Percentiles rank a stretch among this genome's conserved stretches.
These are phyloP conservation scores for Anthopleura sola DNA, from an alignment of 64 coral and sea anemone genomes.

Conservation along the genomic window DNA sequence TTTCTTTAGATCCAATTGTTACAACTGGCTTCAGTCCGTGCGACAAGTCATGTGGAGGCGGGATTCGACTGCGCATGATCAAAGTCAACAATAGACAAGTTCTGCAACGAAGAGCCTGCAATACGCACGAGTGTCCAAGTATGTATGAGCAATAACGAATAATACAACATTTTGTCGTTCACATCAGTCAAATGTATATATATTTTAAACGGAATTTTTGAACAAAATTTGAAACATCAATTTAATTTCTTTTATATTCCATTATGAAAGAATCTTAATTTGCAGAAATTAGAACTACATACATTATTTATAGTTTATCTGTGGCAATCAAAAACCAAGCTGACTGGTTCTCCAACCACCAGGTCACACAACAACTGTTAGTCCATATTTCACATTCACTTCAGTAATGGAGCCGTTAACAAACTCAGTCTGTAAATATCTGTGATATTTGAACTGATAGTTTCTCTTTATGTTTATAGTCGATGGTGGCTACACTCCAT, in stretches of 20 bases:
- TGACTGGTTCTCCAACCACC: too few relatives aligned
- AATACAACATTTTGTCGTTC: background rate
- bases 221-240: background rate
- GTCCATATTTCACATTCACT: too few relatives aligned
- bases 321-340: too few relatives aligned
- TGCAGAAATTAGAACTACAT: too few relatives aligned
- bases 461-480: conserved; percentile 28
- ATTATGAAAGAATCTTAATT: too few relatives aligned
- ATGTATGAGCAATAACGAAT: background rate
- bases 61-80: conserved; percentile 72
- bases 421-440: background rate
- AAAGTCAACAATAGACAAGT: conserved; percentile 89
- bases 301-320: too few relatives aligned
- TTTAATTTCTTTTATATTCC: too few relatives aligned
- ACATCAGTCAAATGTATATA: background rate
- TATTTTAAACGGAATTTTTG: background rate
- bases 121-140: conserved; percentile 65
- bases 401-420: too few relatives aligned
- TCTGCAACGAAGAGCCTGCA: conserved; percentile 71
- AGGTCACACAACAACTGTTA: too few relatives aligned
- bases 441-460: background rate
- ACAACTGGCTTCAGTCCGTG: conserved; percentile 72
- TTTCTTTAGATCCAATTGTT: conserved; percentile 62
- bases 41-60: conserved; percentile 79
- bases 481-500: conserved; percentile 67